Conservation (phyloP, 2,797 vertebrate genomes). For the Pseudocheirus occidentalis region DNA sequence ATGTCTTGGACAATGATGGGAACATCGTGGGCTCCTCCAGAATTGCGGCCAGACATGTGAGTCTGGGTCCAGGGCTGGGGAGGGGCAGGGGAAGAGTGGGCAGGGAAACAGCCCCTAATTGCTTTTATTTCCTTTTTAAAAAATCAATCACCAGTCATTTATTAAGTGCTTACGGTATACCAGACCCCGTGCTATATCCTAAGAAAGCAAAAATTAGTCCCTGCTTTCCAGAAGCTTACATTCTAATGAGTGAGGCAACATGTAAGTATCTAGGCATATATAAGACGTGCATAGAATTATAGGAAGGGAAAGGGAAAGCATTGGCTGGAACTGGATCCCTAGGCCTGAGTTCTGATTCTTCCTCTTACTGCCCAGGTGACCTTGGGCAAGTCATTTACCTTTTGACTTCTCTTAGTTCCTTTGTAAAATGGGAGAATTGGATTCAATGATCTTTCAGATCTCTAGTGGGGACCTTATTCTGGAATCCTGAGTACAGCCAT, state of each 20-base stretch:
- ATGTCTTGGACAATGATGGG: constrained; percentile 88
- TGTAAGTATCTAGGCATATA: background rate
- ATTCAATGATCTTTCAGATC: background rate
- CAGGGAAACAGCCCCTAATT: background rate
- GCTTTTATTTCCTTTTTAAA: background rate
- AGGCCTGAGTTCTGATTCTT: background rate
- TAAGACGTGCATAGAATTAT: background rate
- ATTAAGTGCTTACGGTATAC: background rate
- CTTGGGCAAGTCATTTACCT: background rate
- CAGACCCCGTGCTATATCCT: background rate
- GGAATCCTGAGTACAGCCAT: background rate
- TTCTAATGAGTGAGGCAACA: background rate
- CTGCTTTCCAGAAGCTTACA: background rate
- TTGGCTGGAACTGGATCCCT: background rate
- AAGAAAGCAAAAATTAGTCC: background rate
- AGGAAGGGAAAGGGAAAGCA: background rate
- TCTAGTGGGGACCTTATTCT: background rate
- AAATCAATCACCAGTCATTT: background rate
- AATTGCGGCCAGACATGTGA: constrained; percentile 92
- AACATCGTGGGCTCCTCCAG: constrained; percentile 92
- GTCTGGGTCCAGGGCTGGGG: constrained; percentile 62
- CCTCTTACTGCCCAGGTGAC: background rate
- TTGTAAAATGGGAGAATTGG: background rate
- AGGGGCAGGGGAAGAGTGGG: background rate
- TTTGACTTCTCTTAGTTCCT: background rate